These are phyloP conservation scores for Peromyscus melanophrys DNA, from an alignment of 2,797 vertebrate species.

Conservation along the genomic window DNA sequence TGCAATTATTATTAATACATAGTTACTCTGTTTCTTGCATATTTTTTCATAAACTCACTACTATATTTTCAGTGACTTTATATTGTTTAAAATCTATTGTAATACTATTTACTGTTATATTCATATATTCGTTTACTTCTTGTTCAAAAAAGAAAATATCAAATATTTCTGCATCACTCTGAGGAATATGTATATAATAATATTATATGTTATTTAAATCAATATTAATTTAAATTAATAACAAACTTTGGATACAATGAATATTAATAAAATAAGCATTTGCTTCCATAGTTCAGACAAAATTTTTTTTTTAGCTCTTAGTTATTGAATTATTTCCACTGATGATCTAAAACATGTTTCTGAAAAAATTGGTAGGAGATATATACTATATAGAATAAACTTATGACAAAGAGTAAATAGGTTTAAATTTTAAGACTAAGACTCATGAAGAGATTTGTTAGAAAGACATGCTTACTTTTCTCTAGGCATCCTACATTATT, in stretches of 20 bases:
- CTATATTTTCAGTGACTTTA: neutral
- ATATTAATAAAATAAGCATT: slow-evolving; percentile 44
- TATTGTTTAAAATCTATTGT: neutral
- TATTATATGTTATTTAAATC: neutral
- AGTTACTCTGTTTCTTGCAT: neutral
- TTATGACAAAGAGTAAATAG: slow-evolving; percentile 47
- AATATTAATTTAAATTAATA: slow-evolving; percentile 45
- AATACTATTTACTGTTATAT: neutral
- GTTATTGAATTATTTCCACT: slow-evolving; percentile 40
- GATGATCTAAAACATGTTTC: slow-evolving; percentile 23
- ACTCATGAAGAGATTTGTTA: slow-evolving; percentile 49
- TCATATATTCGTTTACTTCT: neutral
- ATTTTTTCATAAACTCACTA: neutral
- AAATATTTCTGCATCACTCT: neutral
- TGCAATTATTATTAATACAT: neutral
- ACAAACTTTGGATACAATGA: neutral
- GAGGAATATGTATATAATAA: neutral
- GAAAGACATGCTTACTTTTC: slow-evolving; percentile 65
- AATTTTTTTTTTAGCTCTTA: neutral
- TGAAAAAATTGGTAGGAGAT: slow-evolving; percentile 52
- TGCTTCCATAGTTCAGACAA: slow-evolving; percentile 1
- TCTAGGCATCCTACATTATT: slow-evolving; percentile 65
- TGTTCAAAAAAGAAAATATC: slow-evolving; percentile 21
- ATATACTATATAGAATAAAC: neutral
- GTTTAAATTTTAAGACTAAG: slow-evolving; percentile 61